Percentiles rank a stretch among this genome's conserved stretches.
Evolutionary conservation across 2,888 invertebrate genomes (phyloP).

Genomic region (Sialis lutaria): DNA sequence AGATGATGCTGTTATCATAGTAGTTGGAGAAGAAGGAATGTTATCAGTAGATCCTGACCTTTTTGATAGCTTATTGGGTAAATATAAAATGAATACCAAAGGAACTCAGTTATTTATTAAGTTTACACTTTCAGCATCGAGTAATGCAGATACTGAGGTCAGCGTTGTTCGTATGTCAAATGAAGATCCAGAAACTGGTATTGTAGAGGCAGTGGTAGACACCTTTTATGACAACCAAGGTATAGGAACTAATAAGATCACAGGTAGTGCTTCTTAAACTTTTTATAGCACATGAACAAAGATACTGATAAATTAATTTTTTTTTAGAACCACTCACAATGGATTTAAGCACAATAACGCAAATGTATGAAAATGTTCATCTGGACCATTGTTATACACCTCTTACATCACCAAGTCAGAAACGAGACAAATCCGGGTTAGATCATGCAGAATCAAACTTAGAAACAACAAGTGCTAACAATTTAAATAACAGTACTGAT

Average conservation of each 20-base stretch:
- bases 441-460: slow-evolving; percentile 24
- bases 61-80: slow-evolving; percentile 57
- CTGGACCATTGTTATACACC: slow-evolving; percentile 73
- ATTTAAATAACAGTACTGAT: slow-evolving; percentile 8
- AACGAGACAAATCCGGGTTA: slow-evolving; percentile 21
- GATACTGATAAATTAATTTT: slow-evolving; percentile 6
- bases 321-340: slow-evolving; percentile 13
- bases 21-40: slow-evolving; percentile 74
- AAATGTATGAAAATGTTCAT: slow-evolving; percentile 36
- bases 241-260: slow-evolving; percentile 3
- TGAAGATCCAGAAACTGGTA: slow-evolving; percentile 1
- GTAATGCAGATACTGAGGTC: slow-evolving; percentile 11
- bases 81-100: slow-evolving; percentile 18
- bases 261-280: slow-evolving; percentile 7
- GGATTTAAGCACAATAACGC: slow-evolving; percentile 29
- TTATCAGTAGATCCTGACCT: slow-evolving; percentile 67
- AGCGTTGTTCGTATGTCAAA: slow-evolving; percentile 14
- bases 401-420: slow-evolving; percentile 43
- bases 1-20: slow-evolving; percentile 62
- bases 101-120: neutral
- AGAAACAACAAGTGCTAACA: slow-evolving; percentile 3
- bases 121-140: slow-evolving; percentile 12
- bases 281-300: neutral
- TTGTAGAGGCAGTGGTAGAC: slow-evolving; percentile 4
- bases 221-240: slow-evolving; percentile 1